Evolutionary conservation across 2,888 invertebrate genomes (phyloP).

Genomic region (Theodoxus fluviatilis): DNA sequence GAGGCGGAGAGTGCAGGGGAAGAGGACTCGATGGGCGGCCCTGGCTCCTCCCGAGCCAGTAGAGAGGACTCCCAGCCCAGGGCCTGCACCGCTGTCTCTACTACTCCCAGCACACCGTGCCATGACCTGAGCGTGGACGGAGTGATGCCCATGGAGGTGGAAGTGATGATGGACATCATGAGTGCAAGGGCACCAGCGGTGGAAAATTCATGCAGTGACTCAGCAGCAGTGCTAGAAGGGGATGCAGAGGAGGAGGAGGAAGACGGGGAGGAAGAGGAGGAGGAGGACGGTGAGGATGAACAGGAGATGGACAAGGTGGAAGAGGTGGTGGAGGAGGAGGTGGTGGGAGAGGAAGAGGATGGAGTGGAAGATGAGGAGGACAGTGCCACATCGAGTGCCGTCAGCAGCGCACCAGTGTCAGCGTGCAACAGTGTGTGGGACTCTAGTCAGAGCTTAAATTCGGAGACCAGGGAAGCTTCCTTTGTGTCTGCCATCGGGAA

Average conservation of each 20-base stretch:
- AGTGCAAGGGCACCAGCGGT: not conserved
- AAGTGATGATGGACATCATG: not conserved
- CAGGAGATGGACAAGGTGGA: slow-evolving; percentile 17
- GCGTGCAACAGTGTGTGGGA: too few species aligned
- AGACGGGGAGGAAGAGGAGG: not conserved
- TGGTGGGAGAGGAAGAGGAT: slow-evolving; percentile 26
- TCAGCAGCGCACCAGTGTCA: too few species aligned
- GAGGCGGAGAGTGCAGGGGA: slow-evolving; percentile 28
- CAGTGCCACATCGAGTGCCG: slow-evolving; percentile 5
- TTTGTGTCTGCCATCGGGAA: too few species aligned
- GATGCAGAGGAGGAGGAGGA: slow-evolving; percentile 17
- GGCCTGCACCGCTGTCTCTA: too few species aligned
- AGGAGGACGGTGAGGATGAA: slow-evolving; percentile 8
- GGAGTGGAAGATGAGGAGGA: slow-evolving; percentile 16
- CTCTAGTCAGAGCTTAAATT: too few species aligned
- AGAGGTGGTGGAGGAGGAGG: slow-evolving; percentile 13
- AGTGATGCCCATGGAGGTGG: slow-evolving; percentile 6
- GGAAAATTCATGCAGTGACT: not conserved
- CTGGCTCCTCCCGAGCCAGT: too few species aligned
- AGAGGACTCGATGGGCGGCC: slow-evolving; percentile 24
- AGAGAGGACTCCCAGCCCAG: too few species aligned
- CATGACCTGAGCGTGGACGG: not conserved
- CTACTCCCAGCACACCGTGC: not conserved
- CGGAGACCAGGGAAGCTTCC: too few species aligned
- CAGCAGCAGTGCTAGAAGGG: not conserved